Evolutionary conservation across 1,140 invertebrate genomes (phyloP), one percentile per base, ranked within the genome.

Genomic region (Acromyrmex heyeri): DNA sequence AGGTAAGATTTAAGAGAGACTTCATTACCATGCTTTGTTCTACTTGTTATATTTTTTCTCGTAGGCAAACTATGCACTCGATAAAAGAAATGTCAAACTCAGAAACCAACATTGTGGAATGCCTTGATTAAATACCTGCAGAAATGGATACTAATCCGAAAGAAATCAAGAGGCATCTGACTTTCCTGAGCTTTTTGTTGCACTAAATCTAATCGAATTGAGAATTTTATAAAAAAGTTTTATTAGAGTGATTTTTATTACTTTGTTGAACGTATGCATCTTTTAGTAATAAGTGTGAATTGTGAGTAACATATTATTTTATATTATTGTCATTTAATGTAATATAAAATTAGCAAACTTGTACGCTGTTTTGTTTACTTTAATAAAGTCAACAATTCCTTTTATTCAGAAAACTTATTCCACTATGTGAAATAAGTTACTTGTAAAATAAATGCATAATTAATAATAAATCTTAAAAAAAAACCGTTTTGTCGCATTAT

Each of bases 401-500:
- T 57, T 16, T 59, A 14, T 57, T 14, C 21, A 75, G 4, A 67
- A 67, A 38, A 38, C 24, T 24, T 24, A 24, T 24, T 24, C 24
- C 16, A 77, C 5, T 44, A 0, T 34, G 3, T 16, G n/a, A 16
- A 73, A 73, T 77, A 77, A 10, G 44, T 77, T 62, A 48, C 0
- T 50, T 1, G 18, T 34, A 55, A 34, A 75, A 14, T 75, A 24
- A 75, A 59, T 75, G 14, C 7, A n/a, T 75, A 34, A 70, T 72
- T 72, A 72, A 70, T 72, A 72, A 70, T 59, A 50, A 50, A n/a
- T 21, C 69, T 5, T 44, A 50, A 64, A 44, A 24, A 24, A 24
- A 24, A 24, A 24, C 1, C 24, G 24, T 24, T 30, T 30, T 30
- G 30, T 30, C 30, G 30, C 3, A 30, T 30, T 30, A 24, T 24